Conservation (phyloP, 2,113 vertebrate genomes). For the Maccullochella peelii region DNA sequence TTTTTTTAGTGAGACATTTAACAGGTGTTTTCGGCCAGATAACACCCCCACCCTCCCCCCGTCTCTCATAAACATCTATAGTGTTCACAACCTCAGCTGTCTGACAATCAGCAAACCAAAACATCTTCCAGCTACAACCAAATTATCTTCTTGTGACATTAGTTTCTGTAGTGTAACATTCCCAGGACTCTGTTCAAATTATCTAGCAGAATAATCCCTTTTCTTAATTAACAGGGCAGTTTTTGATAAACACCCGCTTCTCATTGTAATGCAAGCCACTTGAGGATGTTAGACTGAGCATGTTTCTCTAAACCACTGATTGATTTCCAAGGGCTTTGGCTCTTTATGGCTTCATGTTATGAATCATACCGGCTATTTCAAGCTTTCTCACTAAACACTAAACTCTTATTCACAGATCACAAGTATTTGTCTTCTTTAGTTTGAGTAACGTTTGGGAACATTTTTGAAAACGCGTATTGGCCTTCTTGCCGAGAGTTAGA, state of each 20-base stretch:
- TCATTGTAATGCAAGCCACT: slow-evolving; percentile 61
- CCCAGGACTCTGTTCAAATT: slow-evolving; percentile 34
- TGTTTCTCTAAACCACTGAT: slow-evolving; percentile 58
- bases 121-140: slow-evolving; percentile 26
- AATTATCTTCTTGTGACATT: slow-evolving; percentile 29
- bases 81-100: slow-evolving; percentile 4
- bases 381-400: slow-evolving; percentile 8
- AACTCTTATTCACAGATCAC: not conserved
- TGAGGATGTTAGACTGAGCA: slow-evolving; percentile 47
- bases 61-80: not conserved
- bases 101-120: slow-evolving; percentile 23
- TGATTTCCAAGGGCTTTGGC: slow-evolving; percentile 62
- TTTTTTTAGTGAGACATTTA: slow-evolving; percentile 20
- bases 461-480: not conserved
- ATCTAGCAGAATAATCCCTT: slow-evolving; percentile 64
- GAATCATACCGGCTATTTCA: slow-evolving; percentile 46
- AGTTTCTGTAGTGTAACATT: slow-evolving; percentile 12
- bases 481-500: not conserved
- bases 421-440: not conserved
- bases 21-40: not conserved
- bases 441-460: not conserved
- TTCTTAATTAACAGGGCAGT: slow-evolving; percentile 61
- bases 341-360: slow-evolving; percentile 45
- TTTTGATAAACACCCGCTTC: slow-evolving; percentile 59
- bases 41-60: not conserved